phyloP scores from a whole-genome alignment of 2,797 vertebrate genomes.

The Threskiornis aethiopicus region DNA sequence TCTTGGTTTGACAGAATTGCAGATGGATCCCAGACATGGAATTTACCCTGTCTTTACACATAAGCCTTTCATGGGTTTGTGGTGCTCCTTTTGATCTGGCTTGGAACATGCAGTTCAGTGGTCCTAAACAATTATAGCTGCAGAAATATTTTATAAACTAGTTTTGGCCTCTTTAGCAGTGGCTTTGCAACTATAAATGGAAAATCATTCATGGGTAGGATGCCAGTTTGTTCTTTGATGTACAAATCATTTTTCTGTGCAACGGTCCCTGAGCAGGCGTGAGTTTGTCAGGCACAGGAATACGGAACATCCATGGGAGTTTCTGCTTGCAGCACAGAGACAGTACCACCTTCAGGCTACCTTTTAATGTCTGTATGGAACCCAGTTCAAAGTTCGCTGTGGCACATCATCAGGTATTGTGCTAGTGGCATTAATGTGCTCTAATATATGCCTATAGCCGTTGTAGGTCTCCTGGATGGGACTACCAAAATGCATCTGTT shows the following conservation, averaged over 20 bases:
- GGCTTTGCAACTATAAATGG: conserved; percentile 48
- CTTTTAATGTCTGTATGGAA: background rate
- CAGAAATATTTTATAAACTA: conserved; percentile 34
- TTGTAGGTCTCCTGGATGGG: background rate
- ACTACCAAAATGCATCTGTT: background rate
- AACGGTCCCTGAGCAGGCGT: background rate
- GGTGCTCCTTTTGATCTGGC: conserved; percentile 59
- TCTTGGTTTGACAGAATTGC: conserved; percentile 49
- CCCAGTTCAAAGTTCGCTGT: background rate
- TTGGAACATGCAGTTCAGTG: conserved; percentile 48
- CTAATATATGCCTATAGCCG: background rate
- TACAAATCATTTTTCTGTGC: background rate
- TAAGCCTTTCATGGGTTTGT: conserved; percentile 56
- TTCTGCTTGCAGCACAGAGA: background rate
- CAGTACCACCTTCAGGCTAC: background rate
- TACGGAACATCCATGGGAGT: background rate
- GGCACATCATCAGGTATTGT: background rate
- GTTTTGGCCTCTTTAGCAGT: conserved; percentile 20
- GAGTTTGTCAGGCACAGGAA: background rate
- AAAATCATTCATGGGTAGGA: conserved; percentile 4
- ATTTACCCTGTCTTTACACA: conserved; percentile 53
- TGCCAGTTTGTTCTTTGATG: conserved; percentile 28
- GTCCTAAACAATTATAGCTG: conserved; percentile 53
- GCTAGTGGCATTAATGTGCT: background rate
- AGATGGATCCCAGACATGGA: conserved; percentile 44